These are phyloP conservation scores for Synaphobranchus kaupii DNA, from an alignment of 2,797 vertebrate genomes.

Conservation along the genomic window DNA sequence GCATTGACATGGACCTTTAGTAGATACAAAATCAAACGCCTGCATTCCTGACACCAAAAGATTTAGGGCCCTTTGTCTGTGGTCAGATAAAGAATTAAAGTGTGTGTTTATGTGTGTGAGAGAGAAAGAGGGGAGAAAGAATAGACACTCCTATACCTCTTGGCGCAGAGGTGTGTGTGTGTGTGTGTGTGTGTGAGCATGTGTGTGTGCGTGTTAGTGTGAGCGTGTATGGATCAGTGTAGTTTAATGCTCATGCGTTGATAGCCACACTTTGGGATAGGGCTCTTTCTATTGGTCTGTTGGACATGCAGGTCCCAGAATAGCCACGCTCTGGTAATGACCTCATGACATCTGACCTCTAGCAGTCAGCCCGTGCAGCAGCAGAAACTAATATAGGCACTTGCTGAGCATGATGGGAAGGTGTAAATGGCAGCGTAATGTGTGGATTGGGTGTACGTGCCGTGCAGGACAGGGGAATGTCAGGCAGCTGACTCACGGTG, in stretches of 20 bases:
- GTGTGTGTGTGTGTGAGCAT: not conserved
- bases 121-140: not conserved
- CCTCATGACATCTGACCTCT: slow-evolving; percentile 24
- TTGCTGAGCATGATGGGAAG: not conserved
- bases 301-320: slow-evolving; percentile 11
- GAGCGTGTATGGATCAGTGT: not conserved
- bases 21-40: not conserved
- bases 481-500: not conserved
- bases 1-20: not conserved
- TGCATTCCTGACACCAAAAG: too few relatives aligned
- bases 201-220: not conserved
- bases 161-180: not conserved
- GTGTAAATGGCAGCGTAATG: not conserved
- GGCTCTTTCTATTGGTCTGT: not conserved
- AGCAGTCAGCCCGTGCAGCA: not conserved
- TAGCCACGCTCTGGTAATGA: slow-evolving; percentile 13
- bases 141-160: too few relatives aligned
- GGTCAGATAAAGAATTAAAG: not conserved
- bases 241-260: not conserved
- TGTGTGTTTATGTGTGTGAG: slow-evolving; percentile 11
- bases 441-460: not conserved
- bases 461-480: not conserved
- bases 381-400: not conserved
- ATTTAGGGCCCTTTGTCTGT: not conserved
- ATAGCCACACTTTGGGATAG: not conserved